These are phyloP conservation scores for Halichoerus grypus DNA, from an alignment of 2,113 vertebrate species.

Conservation along the genomic window DNA sequence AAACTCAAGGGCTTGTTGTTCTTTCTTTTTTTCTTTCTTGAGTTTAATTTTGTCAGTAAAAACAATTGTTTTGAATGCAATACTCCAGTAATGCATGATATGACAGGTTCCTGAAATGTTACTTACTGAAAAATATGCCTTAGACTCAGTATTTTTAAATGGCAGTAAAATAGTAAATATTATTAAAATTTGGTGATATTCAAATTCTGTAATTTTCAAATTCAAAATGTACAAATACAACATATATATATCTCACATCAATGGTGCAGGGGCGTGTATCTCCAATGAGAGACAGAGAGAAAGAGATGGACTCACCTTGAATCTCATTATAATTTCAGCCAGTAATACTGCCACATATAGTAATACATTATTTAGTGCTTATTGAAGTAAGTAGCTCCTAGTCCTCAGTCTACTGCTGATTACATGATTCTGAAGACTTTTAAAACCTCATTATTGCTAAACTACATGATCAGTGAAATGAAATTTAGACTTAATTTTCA, in stretches of 20 bases:
- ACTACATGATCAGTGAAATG: background rate
- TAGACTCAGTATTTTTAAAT: background rate
- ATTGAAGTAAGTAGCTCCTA: background rate
- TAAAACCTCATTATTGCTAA: slow-evolving; percentile 4
- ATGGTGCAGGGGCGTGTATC: background rate
- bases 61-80: background rate
- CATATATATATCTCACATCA: background rate
- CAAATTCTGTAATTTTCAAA: slow-evolving; percentile 2
- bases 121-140: background rate
- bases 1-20: background rate
- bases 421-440: background rate
- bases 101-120: background rate
- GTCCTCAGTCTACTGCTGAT: background rate
- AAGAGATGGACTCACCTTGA: background rate
- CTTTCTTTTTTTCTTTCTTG: background rate
- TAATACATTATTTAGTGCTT: slow-evolving; percentile 10
- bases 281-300: background rate
- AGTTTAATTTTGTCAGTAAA: slow-evolving; percentile 27
- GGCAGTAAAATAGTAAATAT: background rate
- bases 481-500: slow-evolving; percentile 35
- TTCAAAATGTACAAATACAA: background rate
- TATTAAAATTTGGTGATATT: slow-evolving; percentile 28
- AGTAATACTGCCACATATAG: background rate
- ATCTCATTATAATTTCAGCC: background rate
- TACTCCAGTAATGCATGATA: background rate